Base-by-base conservation (phyloP, 2,888 invertebrate species). In the Acronicta leporina region DNA sequence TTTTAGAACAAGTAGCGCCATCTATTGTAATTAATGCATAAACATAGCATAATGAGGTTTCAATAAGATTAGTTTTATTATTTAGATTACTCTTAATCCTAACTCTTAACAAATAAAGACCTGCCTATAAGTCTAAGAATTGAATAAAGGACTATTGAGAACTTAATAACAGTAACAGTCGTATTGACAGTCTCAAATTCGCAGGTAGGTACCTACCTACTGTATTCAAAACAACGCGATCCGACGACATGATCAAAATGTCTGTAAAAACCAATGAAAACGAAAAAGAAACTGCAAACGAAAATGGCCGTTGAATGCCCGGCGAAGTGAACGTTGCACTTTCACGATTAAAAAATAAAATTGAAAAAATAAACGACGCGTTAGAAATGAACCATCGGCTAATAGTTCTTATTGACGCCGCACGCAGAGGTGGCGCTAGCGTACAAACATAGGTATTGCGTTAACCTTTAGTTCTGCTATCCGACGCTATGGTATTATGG, bases 241-340 rank as follows among this genome's bases (percentile, higher is more conserved):
- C 84, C 81, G 75, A 80, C 85, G 86, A 89, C 84, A 84, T 85
- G 89, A 91, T 91, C 88, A 89, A 92, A 91, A 88, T 87, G 88
- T 88, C 88, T 90, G 86, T 85, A 86, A 88, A 89, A 90, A 89
- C 88, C 87, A 87, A 90, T 88, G 84, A 87, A 90, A 92, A 89
- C 82, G 83, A 92, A 92, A 92, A 90, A 88, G 87, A 89, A 90
- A 87, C 80, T 83, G 80, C 82, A 83, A 88, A 88, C 87, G 84
- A 90, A 90, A 92, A 92, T 90, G 86, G 88, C 87, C 82, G 90
- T 88, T 89, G 91, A 92, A 92, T 90, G 82, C 87, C 87, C 81
- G 81, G 84, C 87, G 88, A 92, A 92, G 92, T 92, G 92, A 92
- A 91, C 91, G 90, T 90, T 90, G 93, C 93, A 92, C 92, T 93